These are phyloP conservation scores for Anadara kagoshimensis DNA, from an alignment of 1,140 invertebrate genomes.

Conservation along the genomic window DNA sequence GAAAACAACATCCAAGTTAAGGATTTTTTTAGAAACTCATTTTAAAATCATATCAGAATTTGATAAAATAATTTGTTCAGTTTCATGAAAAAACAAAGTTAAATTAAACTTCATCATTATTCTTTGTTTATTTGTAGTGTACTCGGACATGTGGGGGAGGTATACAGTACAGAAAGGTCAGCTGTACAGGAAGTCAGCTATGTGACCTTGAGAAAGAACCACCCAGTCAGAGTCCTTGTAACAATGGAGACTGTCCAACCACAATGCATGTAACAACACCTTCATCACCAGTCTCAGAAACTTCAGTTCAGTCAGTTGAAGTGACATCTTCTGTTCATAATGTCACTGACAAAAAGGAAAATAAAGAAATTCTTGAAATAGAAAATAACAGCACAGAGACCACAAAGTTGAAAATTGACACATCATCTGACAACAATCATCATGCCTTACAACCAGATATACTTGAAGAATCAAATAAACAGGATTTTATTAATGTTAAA, in stretches of 20 bases:
- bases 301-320: no score
- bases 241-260: conserved; percentile 24
- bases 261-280: conserved; percentile 20
- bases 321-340: neutral
- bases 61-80: no score
- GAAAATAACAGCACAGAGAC: neutral
- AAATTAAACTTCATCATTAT: no score
- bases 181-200: conserved; percentile 42
- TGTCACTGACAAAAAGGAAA: neutral
- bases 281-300: neutral
- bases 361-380: neutral
- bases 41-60: no score
- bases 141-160: conserved; percentile 63
- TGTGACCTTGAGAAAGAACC: conserved; percentile 56
- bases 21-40: no score
- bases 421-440: no score
- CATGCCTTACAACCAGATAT: no score
- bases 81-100: no score
- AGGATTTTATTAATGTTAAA: no score
- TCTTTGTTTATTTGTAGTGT: conserved; percentile 59
- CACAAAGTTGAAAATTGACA: neutral
- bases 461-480: no score
- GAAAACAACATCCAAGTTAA: no score
- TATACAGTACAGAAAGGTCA: conserved; percentile 62
- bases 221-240: conserved; percentile 45